A percentile compares a stretch with the other conserved stretches of the same genome.
Conservation (phyloP, 2,113 vertebrate genomes). For the Pholis gunnellus region DNA sequence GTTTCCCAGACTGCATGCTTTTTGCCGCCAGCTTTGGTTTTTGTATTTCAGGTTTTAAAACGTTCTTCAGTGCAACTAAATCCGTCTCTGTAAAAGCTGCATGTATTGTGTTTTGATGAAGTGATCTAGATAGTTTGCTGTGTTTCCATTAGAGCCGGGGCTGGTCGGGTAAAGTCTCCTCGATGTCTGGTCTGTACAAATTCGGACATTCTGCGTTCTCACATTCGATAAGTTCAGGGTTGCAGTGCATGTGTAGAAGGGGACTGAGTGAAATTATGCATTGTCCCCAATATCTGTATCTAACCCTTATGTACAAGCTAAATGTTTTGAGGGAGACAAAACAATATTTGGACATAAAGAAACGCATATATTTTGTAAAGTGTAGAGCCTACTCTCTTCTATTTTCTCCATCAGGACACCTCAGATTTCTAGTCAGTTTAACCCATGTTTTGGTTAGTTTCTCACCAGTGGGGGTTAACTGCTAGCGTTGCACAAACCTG, state of each 20-base stretch:
- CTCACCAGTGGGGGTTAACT: not conserved
- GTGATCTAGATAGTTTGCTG: not conserved
- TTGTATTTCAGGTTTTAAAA: not conserved
- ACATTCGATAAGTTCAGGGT: no score
- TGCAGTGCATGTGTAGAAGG: not conserved
- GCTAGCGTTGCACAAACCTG: not conserved
- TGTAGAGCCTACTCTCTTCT: not conserved
- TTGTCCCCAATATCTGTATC: not conserved
- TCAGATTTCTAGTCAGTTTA: not conserved
- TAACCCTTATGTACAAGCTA: no score
- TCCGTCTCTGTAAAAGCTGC: not conserved
- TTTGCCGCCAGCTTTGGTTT: conserved; percentile 1
- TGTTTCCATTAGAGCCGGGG: not conserved
- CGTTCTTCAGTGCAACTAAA: not conserved
- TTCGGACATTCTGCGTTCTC: no score
- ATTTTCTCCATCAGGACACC: not conserved
- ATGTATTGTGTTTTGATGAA: not conserved
- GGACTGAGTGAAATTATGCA: no score
- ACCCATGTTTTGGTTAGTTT: not conserved
- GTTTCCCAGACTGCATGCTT: not conserved
- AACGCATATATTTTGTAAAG: not conserved
- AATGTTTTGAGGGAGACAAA: no score
- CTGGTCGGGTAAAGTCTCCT: no score
- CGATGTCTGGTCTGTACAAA: no score
- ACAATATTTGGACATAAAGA: not conserved